Percentiles rank a stretch among this genome's conserved stretches.
These are phyloP conservation scores for Anisognathus igniventris DNA, from an alignment of 2,797 vertebrate genomes.

Conservation along the genomic window DNA sequence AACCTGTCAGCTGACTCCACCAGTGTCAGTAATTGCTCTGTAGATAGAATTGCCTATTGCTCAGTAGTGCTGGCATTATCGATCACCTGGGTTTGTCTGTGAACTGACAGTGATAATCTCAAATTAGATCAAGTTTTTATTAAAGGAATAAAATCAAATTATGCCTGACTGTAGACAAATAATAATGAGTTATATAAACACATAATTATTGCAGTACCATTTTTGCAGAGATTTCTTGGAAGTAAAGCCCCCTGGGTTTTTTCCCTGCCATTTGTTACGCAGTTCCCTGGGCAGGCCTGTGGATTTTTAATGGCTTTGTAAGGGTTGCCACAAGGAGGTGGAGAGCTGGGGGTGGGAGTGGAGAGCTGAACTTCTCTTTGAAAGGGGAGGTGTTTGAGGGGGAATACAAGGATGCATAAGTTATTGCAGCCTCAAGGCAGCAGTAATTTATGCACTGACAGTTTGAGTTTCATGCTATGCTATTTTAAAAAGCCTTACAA, in stretches of 20 bases:
- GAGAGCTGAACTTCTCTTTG: neutral
- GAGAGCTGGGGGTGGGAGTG: neutral
- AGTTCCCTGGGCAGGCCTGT: neutral
- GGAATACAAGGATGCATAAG: slow-evolving; percentile 21
- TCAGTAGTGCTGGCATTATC: neutral
- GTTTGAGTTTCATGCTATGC: slow-evolving; percentile 49
- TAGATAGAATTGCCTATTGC: slow-evolving; percentile 7
- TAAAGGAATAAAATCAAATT: slow-evolving; percentile 46
- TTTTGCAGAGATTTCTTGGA: neutral
- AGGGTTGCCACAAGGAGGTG: neutral
- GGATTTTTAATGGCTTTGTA: neutral
- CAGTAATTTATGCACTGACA: slow-evolving; percentile 55
- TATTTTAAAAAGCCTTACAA: slow-evolving; percentile 24
- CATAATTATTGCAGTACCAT: neutral
- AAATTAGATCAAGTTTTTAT: slow-evolving; percentile 57
- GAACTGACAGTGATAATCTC: neutral
- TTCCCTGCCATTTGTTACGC: neutral
- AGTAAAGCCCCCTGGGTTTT: neutral
- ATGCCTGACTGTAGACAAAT: neutral
- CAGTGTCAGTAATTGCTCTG: neutral
- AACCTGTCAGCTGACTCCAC: neutral
- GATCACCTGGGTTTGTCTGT: neutral
- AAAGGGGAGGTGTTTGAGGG: neutral
- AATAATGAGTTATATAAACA: neutral
- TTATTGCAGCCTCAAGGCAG: slow-evolving; percentile 43